Conservation (phyloP, 2,888 invertebrate genomes). For the Odontothrips loti region DNA sequence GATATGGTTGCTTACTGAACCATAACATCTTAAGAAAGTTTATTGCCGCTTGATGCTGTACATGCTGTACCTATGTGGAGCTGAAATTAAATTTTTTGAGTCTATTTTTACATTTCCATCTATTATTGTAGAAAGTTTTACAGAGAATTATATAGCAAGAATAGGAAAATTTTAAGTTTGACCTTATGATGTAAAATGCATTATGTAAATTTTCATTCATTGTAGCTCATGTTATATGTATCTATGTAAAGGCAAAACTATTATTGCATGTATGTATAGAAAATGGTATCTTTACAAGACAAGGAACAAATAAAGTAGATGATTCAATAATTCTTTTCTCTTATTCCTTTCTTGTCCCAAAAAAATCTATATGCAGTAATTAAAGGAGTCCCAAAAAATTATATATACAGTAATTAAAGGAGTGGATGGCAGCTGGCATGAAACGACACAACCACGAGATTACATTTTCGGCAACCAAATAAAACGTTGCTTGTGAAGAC, state of each 20-base stretch:
- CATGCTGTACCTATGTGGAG: neutral
- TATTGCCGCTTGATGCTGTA: constrained; percentile 1
- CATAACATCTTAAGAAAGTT: constrained; percentile 14
- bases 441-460: too few relatives aligned
- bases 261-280: constrained; percentile 32
- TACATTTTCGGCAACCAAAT: too few relatives aligned
- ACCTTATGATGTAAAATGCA: constrained; percentile 5
- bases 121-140: constrained; percentile 16
- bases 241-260: constrained; percentile 33
- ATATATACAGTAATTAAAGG: too few relatives aligned
- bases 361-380: too few relatives aligned
- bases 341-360: neutral
- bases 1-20: constrained; percentile 12
- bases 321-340: neutral
- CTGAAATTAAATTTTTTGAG: constrained; percentile 18
- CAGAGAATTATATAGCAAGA: neutral
- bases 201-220: constrained; percentile 32
- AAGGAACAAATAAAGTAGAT: constrained; percentile 17
- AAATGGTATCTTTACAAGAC: constrained; percentile 31
- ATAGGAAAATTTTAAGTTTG: constrained; percentile 16
- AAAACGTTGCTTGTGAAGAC: too few relatives aligned
- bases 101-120: constrained; percentile 5
- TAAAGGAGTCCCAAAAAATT: too few relatives aligned
- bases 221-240: constrained; percentile 30
- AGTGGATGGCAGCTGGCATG: too few relatives aligned